These are phyloP conservation scores for Oreochromis spilurus DNA, from an alignment of 2,113 vertebrate genomes.

Conservation along the genomic window DNA sequence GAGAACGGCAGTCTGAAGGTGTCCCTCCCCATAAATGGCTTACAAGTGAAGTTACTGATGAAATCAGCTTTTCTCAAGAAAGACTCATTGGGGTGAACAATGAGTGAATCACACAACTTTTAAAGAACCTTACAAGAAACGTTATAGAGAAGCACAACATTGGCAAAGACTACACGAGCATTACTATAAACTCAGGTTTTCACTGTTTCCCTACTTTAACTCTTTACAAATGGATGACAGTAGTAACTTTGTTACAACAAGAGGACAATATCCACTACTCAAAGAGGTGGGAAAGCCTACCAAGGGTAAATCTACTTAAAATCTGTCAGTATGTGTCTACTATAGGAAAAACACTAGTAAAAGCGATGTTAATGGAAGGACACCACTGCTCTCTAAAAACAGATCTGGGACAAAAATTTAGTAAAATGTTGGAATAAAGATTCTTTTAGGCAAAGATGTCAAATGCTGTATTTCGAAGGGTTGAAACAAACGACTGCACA, in stretches of 20 bases:
- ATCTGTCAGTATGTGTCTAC: not conserved
- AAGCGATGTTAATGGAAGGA: not conserved
- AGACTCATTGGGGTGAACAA: not conserved
- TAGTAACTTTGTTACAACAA: not conserved
- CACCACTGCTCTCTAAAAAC: not conserved
- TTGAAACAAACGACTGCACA: not conserved
- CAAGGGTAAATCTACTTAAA: not conserved
- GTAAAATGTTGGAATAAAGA: not conserved
- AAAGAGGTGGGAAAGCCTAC: not conserved
- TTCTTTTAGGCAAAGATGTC: not conserved
- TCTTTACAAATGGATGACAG: not conserved
- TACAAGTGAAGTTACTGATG: not conserved
- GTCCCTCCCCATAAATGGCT: not conserved
- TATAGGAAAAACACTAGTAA: not conserved
- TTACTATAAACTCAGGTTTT: not conserved
- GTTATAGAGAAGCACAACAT: not conserved
- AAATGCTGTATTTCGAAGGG: not conserved
- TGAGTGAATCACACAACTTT: not conserved
- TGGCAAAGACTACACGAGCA: rapidly evolving
- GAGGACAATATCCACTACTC: rapidly evolving
- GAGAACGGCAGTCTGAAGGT: not conserved
- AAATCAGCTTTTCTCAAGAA: not conserved
- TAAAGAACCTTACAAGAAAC: rapidly evolving
- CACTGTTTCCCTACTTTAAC: not conserved
- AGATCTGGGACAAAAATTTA: rapidly evolving